Percentiles rank a stretch among this genome's conserved stretches.
Conservation (phyloP, 2,888 invertebrate genomes). For the Eilema caniola region DNA sequence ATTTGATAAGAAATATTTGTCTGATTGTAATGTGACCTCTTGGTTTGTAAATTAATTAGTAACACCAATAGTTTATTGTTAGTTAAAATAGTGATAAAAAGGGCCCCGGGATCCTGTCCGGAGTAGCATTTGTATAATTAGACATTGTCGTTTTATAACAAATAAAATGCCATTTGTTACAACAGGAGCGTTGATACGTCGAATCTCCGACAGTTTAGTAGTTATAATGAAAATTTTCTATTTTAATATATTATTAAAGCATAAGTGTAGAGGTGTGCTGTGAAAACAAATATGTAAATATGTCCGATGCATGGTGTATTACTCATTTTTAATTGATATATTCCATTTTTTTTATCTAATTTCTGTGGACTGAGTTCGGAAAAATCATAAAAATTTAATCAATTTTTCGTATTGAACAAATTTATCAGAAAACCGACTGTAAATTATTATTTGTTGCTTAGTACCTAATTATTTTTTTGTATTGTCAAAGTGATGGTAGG, state of each 20-base stretch:
- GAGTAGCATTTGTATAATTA: constrained; percentile 84
- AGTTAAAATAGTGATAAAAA: constrained; percentile 74
- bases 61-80: constrained; percentile 82
- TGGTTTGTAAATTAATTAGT: constrained; percentile 65
- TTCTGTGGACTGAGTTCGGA: constrained; percentile 58
- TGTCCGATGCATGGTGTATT: constrained; percentile 61
- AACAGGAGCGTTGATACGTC: constrained; percentile 68
- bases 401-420: constrained; percentile 63
- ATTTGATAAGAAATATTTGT: constrained; percentile 61
- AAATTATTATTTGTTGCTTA: constrained; percentile 76
- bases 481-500: constrained; percentile 62
- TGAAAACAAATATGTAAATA: constrained; percentile 72
- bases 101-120: constrained; percentile 76
- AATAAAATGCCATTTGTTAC: constrained; percentile 60
- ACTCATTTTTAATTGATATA: constrained; percentile 56
- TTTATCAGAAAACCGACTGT: constrained; percentile 60
- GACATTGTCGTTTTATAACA: constrained; percentile 77
- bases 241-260: constrained; percentile 83
- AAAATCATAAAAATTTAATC: constrained; percentile 49
- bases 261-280: constrained; percentile 75
- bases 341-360: constrained; percentile 58
- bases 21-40: constrained; percentile 63
- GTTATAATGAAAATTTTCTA: constrained; percentile 83
- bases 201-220: constrained; percentile 83
- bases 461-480: constrained; percentile 67